Conservation (phyloP, 2,113 vertebrate genomes). For the Aspiorhynchus laticeps region DNA sequence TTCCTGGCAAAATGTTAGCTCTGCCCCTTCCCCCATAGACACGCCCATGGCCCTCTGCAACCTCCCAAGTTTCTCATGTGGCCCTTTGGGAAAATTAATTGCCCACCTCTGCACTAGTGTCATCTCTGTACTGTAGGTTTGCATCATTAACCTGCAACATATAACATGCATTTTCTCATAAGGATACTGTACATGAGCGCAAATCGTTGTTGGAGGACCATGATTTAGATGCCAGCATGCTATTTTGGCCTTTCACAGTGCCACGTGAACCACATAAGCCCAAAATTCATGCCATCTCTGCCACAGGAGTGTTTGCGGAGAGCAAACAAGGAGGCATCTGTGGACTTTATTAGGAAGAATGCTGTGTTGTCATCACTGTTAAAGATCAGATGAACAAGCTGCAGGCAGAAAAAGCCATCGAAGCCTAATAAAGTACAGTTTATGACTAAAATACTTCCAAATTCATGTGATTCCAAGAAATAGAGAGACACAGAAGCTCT, state of each 20-base stretch:
- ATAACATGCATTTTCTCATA: neutral
- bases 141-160: neutral
- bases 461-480: constrained; percentile 5
- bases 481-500: neutral
- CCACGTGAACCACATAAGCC: constrained; percentile 12
- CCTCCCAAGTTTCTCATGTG: too few relatives aligned
- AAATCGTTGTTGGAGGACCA: neutral
- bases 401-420: neutral
- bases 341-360: constrained; percentile 1
- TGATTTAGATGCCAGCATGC: neutral
- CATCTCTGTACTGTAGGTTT: neutral
- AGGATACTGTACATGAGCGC: neutral
- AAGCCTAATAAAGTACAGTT: neutral
- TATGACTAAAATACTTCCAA: neutral
- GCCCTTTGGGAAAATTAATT: too few relatives aligned
- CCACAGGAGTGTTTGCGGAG: neutral
- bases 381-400: constrained; percentile 2
- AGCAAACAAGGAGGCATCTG: neutral
- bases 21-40: too few relatives aligned
- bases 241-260: constrained; percentile 34
- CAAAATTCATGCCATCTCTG: constrained; percentile 5
- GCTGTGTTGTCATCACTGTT: constrained; percentile 3
- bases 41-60: too few relatives aligned
- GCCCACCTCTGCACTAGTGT: neutral
- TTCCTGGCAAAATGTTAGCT: too few relatives aligned